Evolutionary conservation across 1,140 invertebrate genomes (phyloP).

Genomic region (Coptotermes formosanus): DNA sequence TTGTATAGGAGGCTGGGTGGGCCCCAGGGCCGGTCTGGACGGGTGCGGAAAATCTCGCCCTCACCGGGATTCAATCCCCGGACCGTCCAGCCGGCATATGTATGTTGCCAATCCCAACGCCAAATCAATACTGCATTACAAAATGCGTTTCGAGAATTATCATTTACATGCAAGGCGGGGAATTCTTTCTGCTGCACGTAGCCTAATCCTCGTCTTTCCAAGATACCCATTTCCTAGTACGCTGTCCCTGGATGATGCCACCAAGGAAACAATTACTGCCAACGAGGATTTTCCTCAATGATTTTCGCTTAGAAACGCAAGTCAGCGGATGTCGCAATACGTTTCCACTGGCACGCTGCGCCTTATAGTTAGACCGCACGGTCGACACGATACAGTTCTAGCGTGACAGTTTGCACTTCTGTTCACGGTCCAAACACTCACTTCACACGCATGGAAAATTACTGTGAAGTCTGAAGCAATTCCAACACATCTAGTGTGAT

Average conservation of each 20-base stretch:
- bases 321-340: neutral
- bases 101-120: too few relatives aligned
- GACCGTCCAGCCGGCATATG: too few relatives aligned
- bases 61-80: too few relatives aligned
- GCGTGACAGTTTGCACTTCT: neutral
- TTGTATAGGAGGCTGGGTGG: too few relatives aligned
- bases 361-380: neutral
- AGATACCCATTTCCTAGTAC: neutral
- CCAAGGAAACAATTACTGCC: neutral
- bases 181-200: too few relatives aligned
- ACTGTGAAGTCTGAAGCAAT: neutral
- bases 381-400: neutral
- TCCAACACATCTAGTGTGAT: neutral
- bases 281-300: neutral
- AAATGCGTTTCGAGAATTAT: too few relatives aligned
- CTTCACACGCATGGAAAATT: neutral
- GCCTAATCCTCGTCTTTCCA: too few relatives aligned
- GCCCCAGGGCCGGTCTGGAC: too few relatives aligned
- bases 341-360: neutral
- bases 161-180: too few relatives aligned
- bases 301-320: neutral
- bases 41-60: too few relatives aligned
- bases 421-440: neutral
- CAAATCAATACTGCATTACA: too few relatives aligned
- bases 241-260: neutral